These are phyloP conservation scores for Limanda limanda DNA, from an alignment of 2,113 vertebrate genomes.

Conservation along the genomic window DNA sequence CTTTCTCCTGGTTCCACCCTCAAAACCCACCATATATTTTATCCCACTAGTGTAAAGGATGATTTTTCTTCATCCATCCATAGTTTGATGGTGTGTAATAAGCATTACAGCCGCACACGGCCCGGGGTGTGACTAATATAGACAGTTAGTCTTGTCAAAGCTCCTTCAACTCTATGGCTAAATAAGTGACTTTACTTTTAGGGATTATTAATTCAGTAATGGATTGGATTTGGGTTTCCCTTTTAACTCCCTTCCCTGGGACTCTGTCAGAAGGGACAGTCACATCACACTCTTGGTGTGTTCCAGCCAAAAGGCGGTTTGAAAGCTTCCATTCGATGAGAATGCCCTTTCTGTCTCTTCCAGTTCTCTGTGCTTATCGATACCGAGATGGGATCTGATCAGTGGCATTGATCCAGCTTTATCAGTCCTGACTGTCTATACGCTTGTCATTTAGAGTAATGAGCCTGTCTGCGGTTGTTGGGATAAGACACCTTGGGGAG, in stretches of 20 bases:
- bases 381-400: conserved; percentile 63
- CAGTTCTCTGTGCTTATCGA: conserved; percentile 51
- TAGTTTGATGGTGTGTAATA: conserved; percentile 6
- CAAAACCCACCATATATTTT: not conserved
- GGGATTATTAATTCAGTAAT: conserved; percentile 27
- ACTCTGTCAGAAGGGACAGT: not conserved
- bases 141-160: conserved; percentile 6
- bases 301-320: conserved; percentile 5
- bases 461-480: conserved; percentile 63
- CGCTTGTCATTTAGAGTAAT: conserved; percentile 77
- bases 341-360: conserved; percentile 57
- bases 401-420: conserved; percentile 73
- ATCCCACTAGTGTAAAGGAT: not conserved
- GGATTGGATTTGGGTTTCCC: not conserved
- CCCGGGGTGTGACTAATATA: not conserved
- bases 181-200: conserved; percentile 12
- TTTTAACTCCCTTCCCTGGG: conserved; percentile 5
- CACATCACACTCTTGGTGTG: conserved; percentile 1
- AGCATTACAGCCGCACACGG: not conserved
- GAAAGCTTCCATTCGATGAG: conserved; percentile 46
- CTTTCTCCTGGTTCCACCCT: not conserved
- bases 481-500: conserved; percentile 64
- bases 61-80: not conserved
- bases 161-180: conserved; percentile 11
- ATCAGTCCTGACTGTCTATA: conserved; percentile 70